Base-by-base conservation (phyloP, 2,888 invertebrate species). In the Dione vanillae region DNA sequence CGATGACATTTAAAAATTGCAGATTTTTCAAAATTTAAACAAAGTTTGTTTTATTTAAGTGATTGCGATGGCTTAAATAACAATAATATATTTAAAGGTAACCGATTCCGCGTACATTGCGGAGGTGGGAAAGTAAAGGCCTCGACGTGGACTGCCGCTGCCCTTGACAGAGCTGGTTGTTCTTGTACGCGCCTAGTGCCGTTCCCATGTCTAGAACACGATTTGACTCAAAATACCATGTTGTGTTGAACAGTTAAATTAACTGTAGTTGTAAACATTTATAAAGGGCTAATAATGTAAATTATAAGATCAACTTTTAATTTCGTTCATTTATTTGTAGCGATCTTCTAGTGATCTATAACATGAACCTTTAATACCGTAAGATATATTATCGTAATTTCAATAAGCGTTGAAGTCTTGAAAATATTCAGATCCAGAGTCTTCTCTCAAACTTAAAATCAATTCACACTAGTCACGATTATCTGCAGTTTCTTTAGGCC, bases 141-240 rank as follows among this genome's bases (percentile, higher is more conserved):
- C 91, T 91, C 88, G 89, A 75, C 69, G 77, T 83, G 84, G 88
- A 89, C 89, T 83, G 91, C 87, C 79, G 80, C 83, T 86, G 90
- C 89, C 92, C 91, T 91, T 91, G 91, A 90, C 89, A 84, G 83
- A 86, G 86, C 86, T 80, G 83, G 85, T 87, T 87, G 78, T 81
- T 77, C 79, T 78, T 76, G 78, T 79, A 78, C 74, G 76, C 73
- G 69, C 72, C 58, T 43, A 69, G 49, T 69, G 70, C 68, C 67
- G 58, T 66, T 61, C 62, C 52, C 43, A 51, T 47, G 61, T 68
- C 19, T 35, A 58, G 62, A 35, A 64, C 68, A 43, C 68, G 54
- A 35, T 68, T 54, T 2, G 37, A 64, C 45, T 64, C 49, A n/a
- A 16, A 49, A 37, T 64, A 49, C 16, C 27, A 12, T 49, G 7